A percentile compares a stretch with the other conserved stretches of the same genome.
phyloP scores from a whole-genome alignment of 2,113 vertebrate species.

The Macquaria ambigua region DNA sequence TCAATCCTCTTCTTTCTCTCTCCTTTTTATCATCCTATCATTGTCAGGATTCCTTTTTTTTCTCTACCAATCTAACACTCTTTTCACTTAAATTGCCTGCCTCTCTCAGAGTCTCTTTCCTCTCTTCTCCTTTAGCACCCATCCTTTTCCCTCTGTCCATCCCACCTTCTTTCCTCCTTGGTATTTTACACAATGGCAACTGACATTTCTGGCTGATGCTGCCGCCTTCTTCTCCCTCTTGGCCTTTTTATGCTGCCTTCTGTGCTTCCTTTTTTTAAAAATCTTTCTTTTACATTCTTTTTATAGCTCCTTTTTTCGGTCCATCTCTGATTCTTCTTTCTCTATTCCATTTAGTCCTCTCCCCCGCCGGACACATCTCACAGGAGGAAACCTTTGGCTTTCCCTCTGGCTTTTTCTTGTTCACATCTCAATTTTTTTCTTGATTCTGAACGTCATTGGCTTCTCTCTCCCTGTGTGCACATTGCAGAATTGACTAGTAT shows the following conservation, averaged over 20 bases:
- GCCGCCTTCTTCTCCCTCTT: constrained; percentile 31
- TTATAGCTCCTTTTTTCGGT: constrained; percentile 1
- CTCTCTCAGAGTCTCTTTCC: not conserved
- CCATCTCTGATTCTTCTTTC: not conserved
- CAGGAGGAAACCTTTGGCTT: constrained; percentile 36
- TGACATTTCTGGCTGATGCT: constrained; percentile 64
- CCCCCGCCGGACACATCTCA: constrained; percentile 2
- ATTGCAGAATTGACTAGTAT: too few species aligned
- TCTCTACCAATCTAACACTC: constrained; percentile 8
- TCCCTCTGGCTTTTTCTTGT: constrained; percentile 15
- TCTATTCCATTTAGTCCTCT: constrained; percentile 14
- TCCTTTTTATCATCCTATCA: not conserved
- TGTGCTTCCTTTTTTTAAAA: not conserved
- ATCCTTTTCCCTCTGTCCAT: constrained; percentile 12
- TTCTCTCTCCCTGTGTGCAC: not conserved
- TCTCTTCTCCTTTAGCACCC: constrained; percentile 9
- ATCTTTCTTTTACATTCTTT: constrained; percentile 16
- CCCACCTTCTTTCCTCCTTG: constrained; percentile 29
- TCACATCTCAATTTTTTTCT: not conserved
- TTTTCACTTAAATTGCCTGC: constrained; percentile 19
- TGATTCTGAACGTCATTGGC: not conserved
- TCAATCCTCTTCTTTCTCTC: constrained; percentile 13
- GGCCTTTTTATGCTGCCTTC: constrained; percentile 41
- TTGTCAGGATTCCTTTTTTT: constrained; percentile 5
- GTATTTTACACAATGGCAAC: constrained; percentile 64